These are phyloP conservation scores for Heliconius congener DNA, from an alignment of 1,140 invertebrate species.

Conservation along the genomic window DNA sequence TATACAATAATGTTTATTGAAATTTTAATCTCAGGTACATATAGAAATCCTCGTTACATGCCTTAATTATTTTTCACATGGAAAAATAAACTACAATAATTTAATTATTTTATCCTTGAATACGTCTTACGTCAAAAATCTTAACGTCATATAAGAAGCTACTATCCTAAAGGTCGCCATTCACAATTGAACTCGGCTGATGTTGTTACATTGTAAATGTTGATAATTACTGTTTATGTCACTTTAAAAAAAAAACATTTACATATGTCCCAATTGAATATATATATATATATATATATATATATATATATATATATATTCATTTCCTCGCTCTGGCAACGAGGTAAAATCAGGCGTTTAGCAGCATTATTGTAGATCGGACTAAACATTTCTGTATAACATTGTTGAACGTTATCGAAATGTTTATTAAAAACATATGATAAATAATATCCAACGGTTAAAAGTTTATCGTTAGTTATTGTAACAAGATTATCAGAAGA, in stretches of 20 bases:
- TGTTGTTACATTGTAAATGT: neutral
- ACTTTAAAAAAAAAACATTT: too few relatives aligned
- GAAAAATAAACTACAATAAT: too few relatives aligned
- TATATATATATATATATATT: too few relatives aligned
- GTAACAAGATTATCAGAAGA: constrained; percentile 33
- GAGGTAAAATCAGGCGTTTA: too few relatives aligned
- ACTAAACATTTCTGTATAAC: neutral
- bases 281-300: too few relatives aligned
- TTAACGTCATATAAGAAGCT: neutral
- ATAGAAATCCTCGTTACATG: too few relatives aligned
- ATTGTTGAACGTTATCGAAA: neutral
- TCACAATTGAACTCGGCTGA: neutral
- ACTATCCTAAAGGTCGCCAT: constrained; percentile 2
- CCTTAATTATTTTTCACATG: too few relatives aligned
- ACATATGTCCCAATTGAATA: too few relatives aligned
- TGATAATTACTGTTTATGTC: too few relatives aligned
- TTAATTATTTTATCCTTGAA: constrained; percentile 1
- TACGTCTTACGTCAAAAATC: neutral
- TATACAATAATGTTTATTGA: too few relatives aligned
- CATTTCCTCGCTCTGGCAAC: too few relatives aligned
- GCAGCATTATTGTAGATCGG: too few relatives aligned
- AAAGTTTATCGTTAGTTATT: constrained; percentile 35
- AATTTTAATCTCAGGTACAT: neutral
- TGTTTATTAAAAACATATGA: neutral
- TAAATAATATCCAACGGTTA: constrained; percentile 12